Conservation (phyloP, 2,113 vertebrate genomes). For the Mustela nigripes region DNA sequence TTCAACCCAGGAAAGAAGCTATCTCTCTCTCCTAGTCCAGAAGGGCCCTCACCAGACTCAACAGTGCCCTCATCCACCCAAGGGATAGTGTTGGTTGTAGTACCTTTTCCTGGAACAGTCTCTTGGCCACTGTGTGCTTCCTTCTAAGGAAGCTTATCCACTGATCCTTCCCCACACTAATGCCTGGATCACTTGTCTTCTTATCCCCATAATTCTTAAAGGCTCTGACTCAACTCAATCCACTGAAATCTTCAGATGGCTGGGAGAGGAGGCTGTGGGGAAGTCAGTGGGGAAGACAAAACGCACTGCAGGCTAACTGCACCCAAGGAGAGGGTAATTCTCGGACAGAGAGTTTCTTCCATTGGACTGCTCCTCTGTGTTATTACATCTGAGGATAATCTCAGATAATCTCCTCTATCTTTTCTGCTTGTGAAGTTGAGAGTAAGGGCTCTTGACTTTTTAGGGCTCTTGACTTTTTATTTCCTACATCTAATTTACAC, state of each 20-base stretch:
- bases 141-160: neutral
- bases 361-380: neutral
- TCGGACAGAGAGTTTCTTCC: neutral
- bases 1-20: constrained; percentile 29
- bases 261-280: neutral
- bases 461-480: neutral
- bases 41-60: neutral
- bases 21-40: neutral
- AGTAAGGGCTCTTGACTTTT: neutral
- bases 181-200: neutral
- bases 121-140: neutral
- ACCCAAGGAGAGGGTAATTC: neutral
- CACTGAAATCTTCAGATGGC: neutral
- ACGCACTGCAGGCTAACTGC: neutral
- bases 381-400: neutral
- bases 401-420: neutral
- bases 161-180: neutral
- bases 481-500: neutral
- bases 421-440: constrained; percentile 3
- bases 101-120: neutral
- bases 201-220: neutral
- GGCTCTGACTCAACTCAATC: constrained; percentile 28
- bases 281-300: neutral
- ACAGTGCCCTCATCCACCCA: neutral
- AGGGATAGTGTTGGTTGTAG: neutral